phyloP scores from a whole-genome alignment of 2,797 vertebrate genomes.

The Knipowitschia caucasica region DNA sequence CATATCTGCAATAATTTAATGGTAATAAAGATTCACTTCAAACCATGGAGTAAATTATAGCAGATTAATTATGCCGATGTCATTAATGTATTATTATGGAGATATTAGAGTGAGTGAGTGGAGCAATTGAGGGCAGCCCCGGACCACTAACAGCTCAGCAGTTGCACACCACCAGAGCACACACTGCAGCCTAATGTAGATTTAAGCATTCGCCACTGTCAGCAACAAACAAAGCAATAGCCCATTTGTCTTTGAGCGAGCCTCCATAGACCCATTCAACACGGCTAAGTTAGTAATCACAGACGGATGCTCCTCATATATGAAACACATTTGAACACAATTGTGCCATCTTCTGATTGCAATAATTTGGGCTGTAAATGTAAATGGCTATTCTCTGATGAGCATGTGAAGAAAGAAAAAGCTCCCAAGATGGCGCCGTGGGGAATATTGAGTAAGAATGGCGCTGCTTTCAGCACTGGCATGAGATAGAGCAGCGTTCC shows the following conservation, averaged over 20 bases:
- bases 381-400: constrained; percentile 34
- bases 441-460: too few relatives aligned
- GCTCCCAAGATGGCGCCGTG: constrained; percentile 21
- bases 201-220: constrained; percentile 51
- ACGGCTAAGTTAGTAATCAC: constrained; percentile 55
- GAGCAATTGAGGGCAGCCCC: constrained; percentile 28
- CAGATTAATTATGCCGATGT: constrained; percentile 46
- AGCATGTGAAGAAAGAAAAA: constrained; percentile 44
- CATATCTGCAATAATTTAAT: constrained; percentile 37
- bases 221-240: constrained; percentile 42
- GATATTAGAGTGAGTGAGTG: constrained; percentile 36
- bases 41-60: constrained; percentile 31
- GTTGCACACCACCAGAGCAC: constrained; percentile 32
- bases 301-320: constrained; percentile 57
- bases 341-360: constrained; percentile 42
- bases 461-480: constrained; percentile 31
- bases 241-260: constrained; percentile 55
- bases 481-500: too few relatives aligned
- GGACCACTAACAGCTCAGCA: constrained; percentile 45
- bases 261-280: constrained; percentile 45
- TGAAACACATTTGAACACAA: constrained; percentile 47
- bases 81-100: constrained; percentile 37
- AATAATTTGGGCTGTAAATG: constrained; percentile 36
- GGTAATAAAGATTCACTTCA: constrained; percentile 31
- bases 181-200: constrained; percentile 53